Evolutionary conservation across 2,888 invertebrate genomes (phyloP).

Genomic region (Pandemis heparana): DNA sequence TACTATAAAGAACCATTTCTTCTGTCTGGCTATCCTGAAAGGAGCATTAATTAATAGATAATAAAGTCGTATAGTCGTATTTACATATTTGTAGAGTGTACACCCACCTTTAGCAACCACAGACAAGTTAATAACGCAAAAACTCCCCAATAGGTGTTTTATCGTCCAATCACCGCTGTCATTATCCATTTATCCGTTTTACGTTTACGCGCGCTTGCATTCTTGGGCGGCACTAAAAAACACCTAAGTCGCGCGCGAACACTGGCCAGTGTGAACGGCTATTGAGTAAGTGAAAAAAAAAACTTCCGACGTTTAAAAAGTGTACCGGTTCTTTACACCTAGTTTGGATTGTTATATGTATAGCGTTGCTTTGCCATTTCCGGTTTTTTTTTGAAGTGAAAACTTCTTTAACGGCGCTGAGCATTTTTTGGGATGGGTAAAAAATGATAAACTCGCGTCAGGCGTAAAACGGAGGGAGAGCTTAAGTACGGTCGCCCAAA

Average conservation of each 20-base stretch:
- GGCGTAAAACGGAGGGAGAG: too few relatives aligned
- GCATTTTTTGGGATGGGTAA: too few relatives aligned
- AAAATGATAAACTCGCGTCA: too few relatives aligned
- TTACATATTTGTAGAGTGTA: too few relatives aligned
- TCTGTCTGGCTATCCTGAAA: too few relatives aligned
- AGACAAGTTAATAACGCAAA: conserved; percentile 10
- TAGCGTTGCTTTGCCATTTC: not conserved
- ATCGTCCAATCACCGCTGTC: conserved; percentile 2
- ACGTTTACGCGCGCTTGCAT: conserved; percentile 18
- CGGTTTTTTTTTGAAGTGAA: too few relatives aligned
- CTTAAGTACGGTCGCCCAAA: too few relatives aligned
- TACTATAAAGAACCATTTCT: too few relatives aligned
- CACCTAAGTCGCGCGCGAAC: conserved; percentile 8
- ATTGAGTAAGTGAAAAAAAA: conserved; percentile 2
- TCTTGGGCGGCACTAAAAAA: conserved; percentile 1
- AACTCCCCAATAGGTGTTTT: conserved; percentile 7
- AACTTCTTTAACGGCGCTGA: too few relatives aligned
- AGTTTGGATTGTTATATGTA: not conserved
- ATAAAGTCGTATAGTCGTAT: too few relatives aligned
- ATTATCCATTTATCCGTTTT: conserved; percentile 21
- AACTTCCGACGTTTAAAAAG: conserved; percentile 1
- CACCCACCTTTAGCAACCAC: conserved; percentile 9
- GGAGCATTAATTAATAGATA: too few relatives aligned
- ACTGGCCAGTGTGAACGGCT: not conserved
- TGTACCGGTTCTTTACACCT: not conserved